Base-by-base conservation (phyloP, 2,888 invertebrate species). In the Tenthredo livida region DNA sequence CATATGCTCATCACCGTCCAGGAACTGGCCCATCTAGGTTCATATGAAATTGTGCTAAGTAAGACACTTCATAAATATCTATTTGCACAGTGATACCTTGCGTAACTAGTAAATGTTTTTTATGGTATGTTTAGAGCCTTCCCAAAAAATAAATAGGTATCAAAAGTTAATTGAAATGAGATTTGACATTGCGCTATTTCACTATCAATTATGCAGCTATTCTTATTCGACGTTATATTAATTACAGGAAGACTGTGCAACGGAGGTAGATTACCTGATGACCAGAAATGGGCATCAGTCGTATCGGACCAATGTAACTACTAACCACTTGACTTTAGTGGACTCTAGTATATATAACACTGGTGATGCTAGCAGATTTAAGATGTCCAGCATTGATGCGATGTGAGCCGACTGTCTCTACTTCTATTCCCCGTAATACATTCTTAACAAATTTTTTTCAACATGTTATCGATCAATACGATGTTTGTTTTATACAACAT, bases 281-380 rank as follows among this genome's bases (percentile, higher is more conserved):
- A 80, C 80, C 73, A 61, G 75, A 65, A 84, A 84, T 86, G 87
- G 86, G 87, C 88, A 89, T 87, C 89, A 88, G 89, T 89, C 88
- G 90, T 90, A 90, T 90, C 90, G 91, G 91, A 91, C 91, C 91
- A 91, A 91, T 91, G 90, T 91, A 91, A 90, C 90, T 90, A 91
- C 89, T 89, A 89, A 91, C 88, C 88, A 88, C 88, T 89, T 88
- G 87, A 88, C 47, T 73, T 82, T 85, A 85, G 83, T 58, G 83
- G 75, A 83, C 75, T 82, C 43, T 85, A 85, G 80, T 80, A 70
- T 85, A 80, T 85, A 80, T 85, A 78, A 80, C 70, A 78, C 54
- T 70, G 80, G 67, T 80, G 77, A 85, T 85, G 80, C 85, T 70
- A 70, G 70, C 77, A 84, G 43, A 84, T 83, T n/a, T 70, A 83